These are phyloP conservation scores for Menura novaehollandiae DNA, from an alignment of 2,113 vertebrate genomes.

Conservation along the genomic window DNA sequence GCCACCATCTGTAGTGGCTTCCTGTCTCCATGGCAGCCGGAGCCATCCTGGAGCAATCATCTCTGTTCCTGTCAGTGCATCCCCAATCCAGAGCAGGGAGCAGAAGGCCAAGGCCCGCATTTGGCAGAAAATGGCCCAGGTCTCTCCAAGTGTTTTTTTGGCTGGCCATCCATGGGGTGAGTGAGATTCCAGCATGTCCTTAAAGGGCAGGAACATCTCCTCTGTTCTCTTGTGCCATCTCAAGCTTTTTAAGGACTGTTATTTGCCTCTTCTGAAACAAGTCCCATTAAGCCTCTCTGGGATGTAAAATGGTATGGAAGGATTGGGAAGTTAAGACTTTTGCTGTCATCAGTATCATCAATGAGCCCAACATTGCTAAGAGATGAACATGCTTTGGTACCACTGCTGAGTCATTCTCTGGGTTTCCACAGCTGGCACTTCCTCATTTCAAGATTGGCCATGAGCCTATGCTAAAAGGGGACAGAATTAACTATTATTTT, in stretches of 20 bases:
- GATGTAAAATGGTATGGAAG: background rate
- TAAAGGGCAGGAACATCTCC: background rate
- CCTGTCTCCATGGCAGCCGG: background rate
- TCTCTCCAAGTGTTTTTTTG: background rate
- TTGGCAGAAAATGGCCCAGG: background rate
- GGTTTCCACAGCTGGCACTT: background rate
- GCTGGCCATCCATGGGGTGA: rapidly evolving
- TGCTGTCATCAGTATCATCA: background rate
- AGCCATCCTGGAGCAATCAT: background rate
- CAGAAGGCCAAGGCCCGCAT: background rate
- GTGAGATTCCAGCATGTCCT: background rate
- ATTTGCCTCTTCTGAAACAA: background rate
- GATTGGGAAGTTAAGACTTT: background rate
- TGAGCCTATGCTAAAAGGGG: background rate
- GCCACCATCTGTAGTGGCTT: background rate
- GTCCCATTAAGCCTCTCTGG: background rate
- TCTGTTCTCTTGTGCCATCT: background rate
- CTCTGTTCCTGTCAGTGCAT: background rate
- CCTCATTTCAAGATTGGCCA: background rate
- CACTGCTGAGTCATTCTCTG: background rate
- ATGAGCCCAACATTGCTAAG: background rate
- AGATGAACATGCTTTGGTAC: background rate
- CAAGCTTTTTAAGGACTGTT: background rate
- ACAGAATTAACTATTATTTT: background rate
- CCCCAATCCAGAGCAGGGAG: background rate